Evolutionary conservation across 2,797 vertebrate species (phyloP), one percentile per base, ranked within the genome.

Genomic region (Argentina silus): DNA sequence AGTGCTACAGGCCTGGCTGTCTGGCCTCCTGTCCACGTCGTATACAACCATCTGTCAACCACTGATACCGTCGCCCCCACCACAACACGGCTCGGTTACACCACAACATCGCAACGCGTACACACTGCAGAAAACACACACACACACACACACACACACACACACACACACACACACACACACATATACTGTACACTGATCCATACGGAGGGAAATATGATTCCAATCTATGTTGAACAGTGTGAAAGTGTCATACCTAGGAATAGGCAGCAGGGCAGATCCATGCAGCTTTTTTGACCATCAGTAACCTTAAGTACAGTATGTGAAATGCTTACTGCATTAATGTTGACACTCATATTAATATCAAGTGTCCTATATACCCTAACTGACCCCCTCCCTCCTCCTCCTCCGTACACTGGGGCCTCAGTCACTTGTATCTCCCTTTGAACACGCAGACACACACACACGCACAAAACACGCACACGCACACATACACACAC

Each of bases 311-410:
- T 36, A 36, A 61, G 21, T 27, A 70, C 59, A 55, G 56, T 76
- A 27, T 21, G 63, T 72, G 64, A 79, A 72, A 60, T 82, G 79
- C 77, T 82, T 80, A 72, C 14, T 74, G 47, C 61, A 36, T 64
- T 59, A 76, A 42, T 71, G 78, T 76, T 83, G 78, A 83, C 76
- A 15, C 56, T 72, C 23, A 67, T 76, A 75, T 82, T 75, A 73
- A 70, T 78, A n/a, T n/a, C n/a, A 79, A 74, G 36, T 14, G 67
- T 69, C 42, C 17, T 45, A 2, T 27, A 14, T 21, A 61, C 21
- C 27, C 10, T 36, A 36, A 36, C 27, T 36, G 27, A 36, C 27
- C 27, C 27, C 27, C 27, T 36, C 27, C 27, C 27, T 36, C 66
- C 53, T 43, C 12, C 17, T 72, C 70, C 60, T 72, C 75, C 60